Evolutionary conservation across 2,797 vertebrate species (phyloP), one percentile per base, ranked within the genome.

Genomic region (Sebastes diploproa): DNA sequence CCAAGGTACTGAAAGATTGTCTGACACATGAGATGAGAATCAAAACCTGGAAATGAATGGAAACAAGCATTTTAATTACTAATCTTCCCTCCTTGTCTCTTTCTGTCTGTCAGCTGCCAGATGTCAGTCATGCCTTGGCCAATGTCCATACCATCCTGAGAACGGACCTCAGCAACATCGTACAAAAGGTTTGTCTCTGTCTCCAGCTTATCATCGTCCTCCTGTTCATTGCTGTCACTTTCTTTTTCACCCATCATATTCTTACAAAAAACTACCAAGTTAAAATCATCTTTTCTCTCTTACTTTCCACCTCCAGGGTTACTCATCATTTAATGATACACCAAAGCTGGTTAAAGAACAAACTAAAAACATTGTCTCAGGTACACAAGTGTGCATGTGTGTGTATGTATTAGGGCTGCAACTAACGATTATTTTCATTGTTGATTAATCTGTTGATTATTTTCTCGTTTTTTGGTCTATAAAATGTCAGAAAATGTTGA

Each of bases 291-390:
- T 52, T 75, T 56, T 69, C 14, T 88, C 11, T 80, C 50, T 78
- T 63, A 85, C 20, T 70, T 27, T 68, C 30, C 58, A 16, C 67
- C 68, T 88, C 55, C 89, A 99, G 98, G 97, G 97, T 66, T 97
- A 98, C 89, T 88, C 93, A 23, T 95, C 97, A 54, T 97, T 99
- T 89, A 97, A 98, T 56, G 94, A 96, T 84, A 98, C 98, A 58
- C 97, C 97, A 34, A 93, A 89, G 83, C 86, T 96, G 86, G 96
- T 99, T 29, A 92, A 96, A 77, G 96, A 96, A 62, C 97, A 99
- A 91, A 98, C 97, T 5, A 94, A 66, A 85, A 93, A 94, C 32
- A 86, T 97, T 74, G 81, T 97, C 34, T 69, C 95, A 91, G 97
- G 98, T 99, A 89, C 93, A 88, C 0, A 59, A 32, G 1, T 16